Evolutionary conservation across 2,888 invertebrate species (phyloP), one percentile per base, ranked within the genome.

Genomic region (Tineola bisselliella): DNA sequence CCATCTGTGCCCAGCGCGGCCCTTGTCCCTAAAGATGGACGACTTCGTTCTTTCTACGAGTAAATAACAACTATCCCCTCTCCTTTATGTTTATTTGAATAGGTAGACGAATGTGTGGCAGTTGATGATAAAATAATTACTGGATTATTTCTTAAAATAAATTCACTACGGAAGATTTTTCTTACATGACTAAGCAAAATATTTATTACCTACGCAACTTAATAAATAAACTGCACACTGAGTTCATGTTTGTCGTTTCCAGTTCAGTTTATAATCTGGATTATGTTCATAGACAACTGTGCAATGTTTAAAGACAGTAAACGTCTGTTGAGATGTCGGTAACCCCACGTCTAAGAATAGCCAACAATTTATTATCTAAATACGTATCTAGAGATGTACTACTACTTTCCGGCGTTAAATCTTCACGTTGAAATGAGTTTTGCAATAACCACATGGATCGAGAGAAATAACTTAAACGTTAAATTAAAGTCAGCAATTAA

Each of bases 401-500:
- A 15, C 15, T 17, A 15, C 15, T 48, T 48, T 15, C 48, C 15
- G 17, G 38, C 38, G 38, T 38, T 38, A 6, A 38, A 38, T 38
- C 38, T 38, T 38, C 10, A 38, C 38, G 38, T 3, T 13, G 3
- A 10, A 43, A 43, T 48, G 13, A 48, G 15, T 48, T 48, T 48
- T 15, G 48, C 48, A 48, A 48, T 48, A 17, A 48, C 48, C 48
- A 10, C 17, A 48, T 17, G 48, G 63, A 63, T 64, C 62, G 31
- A 63, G 63, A 61, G 62, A 64, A 68, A 65, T 69, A 69, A 38
- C 38, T 10, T 38, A 38, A 38, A n/a, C 38, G 38, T 38, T 48
- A 10, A 48, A 48, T 48, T 48, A 76, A 75, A 75, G 75, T 74
- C 74, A 73, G 72, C 77, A 77, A 77, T 83, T 78, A 79, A 68